Percentiles rank a stretch among this genome's conserved stretches.
These are phyloP conservation scores for Dyspetes luteomarginatus DNA, from an alignment of 2,888 invertebrate genomes.

Conservation along the genomic window DNA sequence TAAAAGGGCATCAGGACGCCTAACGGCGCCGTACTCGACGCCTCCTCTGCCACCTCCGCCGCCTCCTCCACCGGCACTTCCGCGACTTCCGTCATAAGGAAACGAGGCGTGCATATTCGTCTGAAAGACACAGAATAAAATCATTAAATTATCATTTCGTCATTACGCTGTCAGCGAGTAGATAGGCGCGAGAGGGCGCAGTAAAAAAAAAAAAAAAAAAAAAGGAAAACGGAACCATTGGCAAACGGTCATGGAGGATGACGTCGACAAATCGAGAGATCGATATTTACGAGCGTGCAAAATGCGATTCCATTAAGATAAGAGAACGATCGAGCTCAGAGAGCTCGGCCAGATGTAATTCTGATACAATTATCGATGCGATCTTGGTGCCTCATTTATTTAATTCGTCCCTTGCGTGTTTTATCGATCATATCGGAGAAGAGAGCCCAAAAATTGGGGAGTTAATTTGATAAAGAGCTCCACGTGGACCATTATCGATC, in stretches of 20 bases:
- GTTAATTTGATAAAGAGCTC: not conserved
- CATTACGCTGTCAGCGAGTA: not conserved
- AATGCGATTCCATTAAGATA: constrained; percentile 67
- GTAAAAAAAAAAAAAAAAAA: constrained; percentile 24
- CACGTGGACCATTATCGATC: not conserved
- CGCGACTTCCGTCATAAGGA: constrained; percentile 84
- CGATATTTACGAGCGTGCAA: constrained; percentile 53
- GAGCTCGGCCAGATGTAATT: constrained; percentile 7
- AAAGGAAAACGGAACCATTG: constrained; percentile 22
- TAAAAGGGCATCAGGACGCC: constrained; percentile 81
- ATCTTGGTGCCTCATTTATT: constrained; percentile 20
- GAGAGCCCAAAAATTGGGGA: not conserved
- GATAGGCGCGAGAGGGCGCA: constrained; percentile 10
- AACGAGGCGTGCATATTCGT: constrained; percentile 84
- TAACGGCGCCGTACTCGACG: constrained; percentile 78
- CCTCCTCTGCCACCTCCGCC: constrained; percentile 79
- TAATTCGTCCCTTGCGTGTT: constrained; percentile 19
- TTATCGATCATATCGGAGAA: not conserved
- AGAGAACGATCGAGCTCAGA: constrained; percentile 11
- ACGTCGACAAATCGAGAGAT: constrained; percentile 56
- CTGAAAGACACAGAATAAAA: constrained; percentile 75
- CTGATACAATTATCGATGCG: constrained; percentile 42
- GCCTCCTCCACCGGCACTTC: constrained; percentile 81
- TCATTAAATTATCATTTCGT: not conserved
- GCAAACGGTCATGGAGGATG: constrained; percentile 54